phyloP scores from a whole-genome alignment of 2,113 vertebrate species.

The Deroptyus accipitrinus region DNA sequence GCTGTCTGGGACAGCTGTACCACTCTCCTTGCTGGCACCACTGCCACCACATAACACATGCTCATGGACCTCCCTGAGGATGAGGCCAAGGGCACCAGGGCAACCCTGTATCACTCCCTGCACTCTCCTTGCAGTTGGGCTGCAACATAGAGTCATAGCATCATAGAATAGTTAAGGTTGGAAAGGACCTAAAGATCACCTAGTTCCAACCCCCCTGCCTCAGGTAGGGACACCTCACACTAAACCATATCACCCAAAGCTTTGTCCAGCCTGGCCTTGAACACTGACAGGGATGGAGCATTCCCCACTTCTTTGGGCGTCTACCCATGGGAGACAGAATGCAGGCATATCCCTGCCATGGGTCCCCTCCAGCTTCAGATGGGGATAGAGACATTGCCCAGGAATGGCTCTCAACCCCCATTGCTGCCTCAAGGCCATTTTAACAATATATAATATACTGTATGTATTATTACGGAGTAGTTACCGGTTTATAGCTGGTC shows the following conservation, averaged over 20 bases:
- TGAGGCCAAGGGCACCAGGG: not conserved
- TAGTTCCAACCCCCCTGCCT: not conserved
- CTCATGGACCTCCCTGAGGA: not conserved
- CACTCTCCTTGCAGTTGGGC: not conserved
- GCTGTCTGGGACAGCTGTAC: not conserved
- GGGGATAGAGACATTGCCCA: not conserved
- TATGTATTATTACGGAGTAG: not conserved
- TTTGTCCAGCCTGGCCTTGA: no score
- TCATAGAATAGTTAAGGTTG: not conserved
- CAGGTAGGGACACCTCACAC: not conserved
- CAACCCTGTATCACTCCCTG: accelerated
- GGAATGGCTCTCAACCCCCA: not conserved
- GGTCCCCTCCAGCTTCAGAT: not conserved
- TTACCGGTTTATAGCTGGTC: not conserved
- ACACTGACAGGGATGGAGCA: not conserved
- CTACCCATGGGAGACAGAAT: not conserved
- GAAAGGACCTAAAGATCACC: not conserved
- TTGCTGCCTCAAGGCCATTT: not conserved
- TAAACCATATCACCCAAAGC: not conserved
- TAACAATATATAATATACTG: not conserved
- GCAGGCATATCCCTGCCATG: not conserved
- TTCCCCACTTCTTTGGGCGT: not conserved
- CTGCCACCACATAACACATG: not conserved
- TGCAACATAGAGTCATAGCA: not conserved
- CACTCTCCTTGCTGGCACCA: not conserved